Percentiles rank a stretch among this genome's conserved stretches.
Conservation (phyloP, 2,797 vertebrate genomes). For the Crypturellus tataupa region DNA sequence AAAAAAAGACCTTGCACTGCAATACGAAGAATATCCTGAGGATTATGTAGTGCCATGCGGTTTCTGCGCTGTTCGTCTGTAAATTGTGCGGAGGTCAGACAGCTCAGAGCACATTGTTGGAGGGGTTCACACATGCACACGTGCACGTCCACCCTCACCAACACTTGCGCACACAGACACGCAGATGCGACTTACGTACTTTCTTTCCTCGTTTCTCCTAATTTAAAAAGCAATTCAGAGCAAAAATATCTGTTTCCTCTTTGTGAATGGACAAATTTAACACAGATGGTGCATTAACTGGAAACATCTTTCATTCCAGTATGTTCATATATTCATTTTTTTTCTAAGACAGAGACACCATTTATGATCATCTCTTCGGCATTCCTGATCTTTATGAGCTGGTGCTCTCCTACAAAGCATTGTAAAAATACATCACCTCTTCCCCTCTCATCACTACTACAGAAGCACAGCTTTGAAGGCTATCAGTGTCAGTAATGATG, state of each 20-base stretch:
- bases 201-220: not conserved
- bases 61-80: accelerated
- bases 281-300: slow-evolving; percentile 62
- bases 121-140: not conserved
- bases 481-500: not conserved
- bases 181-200: not conserved
- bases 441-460: not conserved
- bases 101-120: not conserved
- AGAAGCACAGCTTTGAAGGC: not conserved
- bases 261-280: slow-evolving; percentile 72
- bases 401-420: not conserved
- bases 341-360: not conserved
- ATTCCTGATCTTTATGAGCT: not conserved
- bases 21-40: accelerated
- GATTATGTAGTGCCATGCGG: not conserved
- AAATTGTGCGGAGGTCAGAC: not conserved
- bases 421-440: not conserved
- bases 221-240: slow-evolving; percentile 25
- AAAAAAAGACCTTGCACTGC: not conserved
- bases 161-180: not conserved
- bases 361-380: not conserved
- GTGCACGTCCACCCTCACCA: accelerated
- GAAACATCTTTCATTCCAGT: slow-evolving; percentile 54
- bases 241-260: slow-evolving; percentile 62
- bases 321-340: not conserved